Conservation (phyloP, 2,888 invertebrate genomes). For the Xanthorhoe designata region DNA sequence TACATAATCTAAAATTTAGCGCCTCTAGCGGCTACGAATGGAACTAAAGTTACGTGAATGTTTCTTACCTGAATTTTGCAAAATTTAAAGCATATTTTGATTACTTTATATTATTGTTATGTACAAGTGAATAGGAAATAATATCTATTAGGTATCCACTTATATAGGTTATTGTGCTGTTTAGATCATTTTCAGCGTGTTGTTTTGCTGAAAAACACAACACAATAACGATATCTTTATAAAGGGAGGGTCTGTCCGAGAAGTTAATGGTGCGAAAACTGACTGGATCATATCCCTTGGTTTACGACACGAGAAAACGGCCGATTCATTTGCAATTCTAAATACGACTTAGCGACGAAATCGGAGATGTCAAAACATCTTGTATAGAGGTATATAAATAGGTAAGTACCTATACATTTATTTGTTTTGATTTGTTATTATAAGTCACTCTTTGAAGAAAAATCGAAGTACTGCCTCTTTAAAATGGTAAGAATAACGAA, state of each 20-base stretch:
- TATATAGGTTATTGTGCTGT: not conserved
- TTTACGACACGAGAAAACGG: constrained; percentile 83
- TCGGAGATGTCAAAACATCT: constrained; percentile 47
- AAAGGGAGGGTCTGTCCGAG: constrained; percentile 69
- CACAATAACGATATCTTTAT: constrained; percentile 68
- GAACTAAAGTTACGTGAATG: not conserved
- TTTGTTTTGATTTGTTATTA: not conserved
- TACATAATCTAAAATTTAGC: not conserved
- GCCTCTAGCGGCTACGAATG: constrained; percentile 3
- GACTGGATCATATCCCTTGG: constrained; percentile 83
- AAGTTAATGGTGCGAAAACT: constrained; percentile 84
- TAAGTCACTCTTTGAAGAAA: too few relatives aligned
- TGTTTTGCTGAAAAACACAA: constrained; percentile 59
- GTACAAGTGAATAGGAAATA: too few relatives aligned
- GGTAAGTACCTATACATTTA: too few relatives aligned
- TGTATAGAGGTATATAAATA: constrained; percentile 4
- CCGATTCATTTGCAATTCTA: constrained; percentile 86
- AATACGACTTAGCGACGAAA: constrained; percentile 69
- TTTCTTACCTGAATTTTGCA: not conserved
- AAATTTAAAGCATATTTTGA: not conserved
- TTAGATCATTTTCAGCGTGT: constrained; percentile 35
- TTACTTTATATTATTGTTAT: not conserved
- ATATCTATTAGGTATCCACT: not conserved
- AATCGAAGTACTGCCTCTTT: too few relatives aligned
- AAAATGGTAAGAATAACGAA: too few relatives aligned